Base-by-base conservation (phyloP, 2,888 invertebrate genomes). In the Morinoia aosen region DNA sequence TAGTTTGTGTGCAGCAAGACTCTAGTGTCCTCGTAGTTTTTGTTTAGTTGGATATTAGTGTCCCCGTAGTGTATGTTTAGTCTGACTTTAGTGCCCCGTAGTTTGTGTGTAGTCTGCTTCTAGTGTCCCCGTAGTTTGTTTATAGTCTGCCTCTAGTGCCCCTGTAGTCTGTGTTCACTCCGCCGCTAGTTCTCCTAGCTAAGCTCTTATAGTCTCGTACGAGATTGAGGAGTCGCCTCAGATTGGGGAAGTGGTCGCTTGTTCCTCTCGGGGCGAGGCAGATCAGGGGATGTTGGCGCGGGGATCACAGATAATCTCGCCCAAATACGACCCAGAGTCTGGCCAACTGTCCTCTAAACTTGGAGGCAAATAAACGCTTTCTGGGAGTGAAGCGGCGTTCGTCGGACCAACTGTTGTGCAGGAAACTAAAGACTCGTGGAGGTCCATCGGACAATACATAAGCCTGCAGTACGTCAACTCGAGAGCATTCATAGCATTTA, bases 251-350 rank as follows among this genome's bases (percentile, higher is more conserved):
- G 76, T 76, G 76, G 76, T 33, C 8, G 33, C 76, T 33, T 76
- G 76, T 33, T 33, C 61, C 76, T 33, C 76, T 33, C 76, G 76
- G 33, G 76, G 33, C 76, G 76, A 76, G 76, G 76, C 19, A 76
- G 76, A 76, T 76, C 76, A 76, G 19, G 76, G 76, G 76, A 76
- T 76, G 76, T 76, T 76, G 76, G 76, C 33, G 76, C 76, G 76
- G 76, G 76, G 76, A 76, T 76, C 76, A 76, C 76, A 33, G 76
- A 76, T 76, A 76, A 76, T 76, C 76, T 76, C 25, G 76, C 2
- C 76, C 76, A 76, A 76, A 33, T 19, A 76, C 76, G 76, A 76
- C 25, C 33, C 76, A 76, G 25, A 33, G 76, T 61, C 61, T 61
- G 76, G 33, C 76, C 33, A 10, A 76, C 76, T 76, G 76, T 76